Percentiles rank a stretch among this genome's conserved stretches.
Evolutionary conservation across 2,888 invertebrate genomes (phyloP).

Genomic region (Eubasilissa splendida): DNA sequence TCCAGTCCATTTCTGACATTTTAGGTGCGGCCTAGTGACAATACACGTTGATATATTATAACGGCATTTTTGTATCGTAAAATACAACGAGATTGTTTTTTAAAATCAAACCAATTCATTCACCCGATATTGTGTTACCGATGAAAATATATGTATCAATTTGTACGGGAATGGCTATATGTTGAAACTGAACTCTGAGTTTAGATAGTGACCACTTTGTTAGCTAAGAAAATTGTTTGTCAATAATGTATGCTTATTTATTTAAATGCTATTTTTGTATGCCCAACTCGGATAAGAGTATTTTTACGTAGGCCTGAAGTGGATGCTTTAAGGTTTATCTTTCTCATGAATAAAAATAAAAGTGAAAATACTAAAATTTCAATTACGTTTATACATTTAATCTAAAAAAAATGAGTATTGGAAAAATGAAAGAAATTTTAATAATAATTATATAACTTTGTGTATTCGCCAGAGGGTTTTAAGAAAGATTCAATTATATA

Average conservation of each 20-base stretch:
- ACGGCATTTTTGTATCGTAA: slow-evolving; percentile 5
- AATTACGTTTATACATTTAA: too few relatives aligned
- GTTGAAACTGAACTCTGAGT: neutral
- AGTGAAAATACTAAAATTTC: too few relatives aligned
- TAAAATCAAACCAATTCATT: neutral
- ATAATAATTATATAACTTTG: too few relatives aligned
- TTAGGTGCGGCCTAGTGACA: slow-evolving; percentile 5
- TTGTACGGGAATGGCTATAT: neutral
- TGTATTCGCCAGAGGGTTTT: too few relatives aligned
- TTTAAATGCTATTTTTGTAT: neutral
- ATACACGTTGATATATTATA: neutral
- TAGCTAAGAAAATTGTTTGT: neutral
- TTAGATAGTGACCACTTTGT: neutral
- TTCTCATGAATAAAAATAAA: too few relatives aligned
- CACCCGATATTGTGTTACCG: neutral
- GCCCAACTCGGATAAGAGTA: neutral
- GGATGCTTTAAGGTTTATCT: too few relatives aligned
- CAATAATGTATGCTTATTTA: neutral
- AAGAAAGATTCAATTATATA: too few relatives aligned
- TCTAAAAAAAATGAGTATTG: too few relatives aligned
- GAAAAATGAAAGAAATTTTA: too few relatives aligned
- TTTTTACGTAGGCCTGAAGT: neutral
- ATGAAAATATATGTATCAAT: slow-evolving; percentile 20
- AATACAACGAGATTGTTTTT: slow-evolving; percentile 4
- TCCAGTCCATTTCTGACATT: neutral